Percentiles rank a stretch among this genome's conserved stretches.
Evolutionary conservation across 2,797 vertebrate species (phyloP).

Genomic region (Botia kubotai): DNA sequence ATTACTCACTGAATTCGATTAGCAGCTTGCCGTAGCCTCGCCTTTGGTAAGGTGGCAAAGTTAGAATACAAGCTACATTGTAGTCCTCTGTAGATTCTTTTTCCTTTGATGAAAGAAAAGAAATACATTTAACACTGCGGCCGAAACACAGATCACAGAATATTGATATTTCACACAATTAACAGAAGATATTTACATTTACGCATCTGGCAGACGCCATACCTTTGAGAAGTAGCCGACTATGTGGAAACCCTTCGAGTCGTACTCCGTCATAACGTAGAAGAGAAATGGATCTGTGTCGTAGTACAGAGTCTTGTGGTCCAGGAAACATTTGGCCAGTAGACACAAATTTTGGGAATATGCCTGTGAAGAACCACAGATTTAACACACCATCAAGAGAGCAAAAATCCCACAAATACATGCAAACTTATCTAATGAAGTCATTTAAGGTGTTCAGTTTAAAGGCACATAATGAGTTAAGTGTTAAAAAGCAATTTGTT

Average conservation of each 20-base stretch:
- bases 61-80: slow-evolving; percentile 93
- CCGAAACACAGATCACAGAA: neutral
- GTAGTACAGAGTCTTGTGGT: slow-evolving; percentile 94
- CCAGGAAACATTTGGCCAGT: slow-evolving; percentile 92
- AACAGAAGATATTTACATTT: too few relatives aligned
- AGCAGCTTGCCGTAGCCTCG: slow-evolving; percentile 93
- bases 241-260: slow-evolving; percentile 94
- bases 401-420: neutral
- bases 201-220: neutral
- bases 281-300: slow-evolving; percentile 96
- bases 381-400: neutral
- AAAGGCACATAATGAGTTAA: too few relatives aligned
- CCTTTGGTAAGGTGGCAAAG: slow-evolving; percentile 91
- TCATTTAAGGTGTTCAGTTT: too few relatives aligned
- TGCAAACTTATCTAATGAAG: too few relatives aligned
- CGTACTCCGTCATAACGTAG: slow-evolving; percentile 94
- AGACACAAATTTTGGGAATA: slow-evolving; percentile 96
- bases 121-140: neutral
- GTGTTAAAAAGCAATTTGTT: neutral
- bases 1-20: slow-evolving; percentile 93
- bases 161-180: too few relatives aligned
- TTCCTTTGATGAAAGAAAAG: slow-evolving; percentile 74
- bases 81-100: slow-evolving; percentile 96
- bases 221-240: slow-evolving; percentile 98
- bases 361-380: slow-evolving; percentile 70